These are phyloP conservation scores for Cantharis flavilabris DNA, from an alignment of 2,888 invertebrate species.

Conservation along the genomic window DNA sequence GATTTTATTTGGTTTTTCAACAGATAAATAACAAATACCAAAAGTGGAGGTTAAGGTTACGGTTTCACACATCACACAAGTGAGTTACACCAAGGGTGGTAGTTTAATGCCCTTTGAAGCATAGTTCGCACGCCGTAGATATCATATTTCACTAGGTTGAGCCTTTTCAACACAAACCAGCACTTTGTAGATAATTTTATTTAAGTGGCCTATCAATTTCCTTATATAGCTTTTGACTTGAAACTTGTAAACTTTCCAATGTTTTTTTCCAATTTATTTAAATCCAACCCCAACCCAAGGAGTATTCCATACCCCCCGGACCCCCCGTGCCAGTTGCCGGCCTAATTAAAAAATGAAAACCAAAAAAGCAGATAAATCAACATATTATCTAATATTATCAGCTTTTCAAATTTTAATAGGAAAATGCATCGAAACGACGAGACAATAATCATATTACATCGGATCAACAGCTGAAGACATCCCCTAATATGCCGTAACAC, in stretches of 20 bases:
- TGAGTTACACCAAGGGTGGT: not conserved
- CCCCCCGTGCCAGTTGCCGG: too few species aligned
- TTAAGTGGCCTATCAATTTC: constrained; percentile 14
- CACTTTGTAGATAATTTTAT: constrained; percentile 3
- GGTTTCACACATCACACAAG: constrained; percentile 36
- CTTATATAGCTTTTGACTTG: not conserved
- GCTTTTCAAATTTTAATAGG: not conserved
- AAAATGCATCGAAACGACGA: not conserved
- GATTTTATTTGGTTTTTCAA: not conserved
- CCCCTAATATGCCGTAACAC: constrained; percentile 42
- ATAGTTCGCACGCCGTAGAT: constrained; percentile 35
- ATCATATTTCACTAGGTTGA: constrained; percentile 28
- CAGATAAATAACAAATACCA: constrained; percentile 16
- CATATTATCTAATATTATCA: not conserved
- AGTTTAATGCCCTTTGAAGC: constrained; percentile 33
- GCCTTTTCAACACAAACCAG: constrained; percentile 1
- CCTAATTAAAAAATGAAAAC: not conserved
- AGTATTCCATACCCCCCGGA: too few species aligned
- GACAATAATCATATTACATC: constrained; percentile 15
- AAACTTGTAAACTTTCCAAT: not conserved
- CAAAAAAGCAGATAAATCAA: not conserved
- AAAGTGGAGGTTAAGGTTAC: constrained; percentile 32
- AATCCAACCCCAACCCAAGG: too few species aligned
- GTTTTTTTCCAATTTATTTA: too few species aligned
- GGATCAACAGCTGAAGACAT: constrained; percentile 25